These are phyloP conservation scores for Acestrorhynchus altus DNA, from an alignment of 2,797 vertebrate genomes.

Conservation along the genomic window DNA sequence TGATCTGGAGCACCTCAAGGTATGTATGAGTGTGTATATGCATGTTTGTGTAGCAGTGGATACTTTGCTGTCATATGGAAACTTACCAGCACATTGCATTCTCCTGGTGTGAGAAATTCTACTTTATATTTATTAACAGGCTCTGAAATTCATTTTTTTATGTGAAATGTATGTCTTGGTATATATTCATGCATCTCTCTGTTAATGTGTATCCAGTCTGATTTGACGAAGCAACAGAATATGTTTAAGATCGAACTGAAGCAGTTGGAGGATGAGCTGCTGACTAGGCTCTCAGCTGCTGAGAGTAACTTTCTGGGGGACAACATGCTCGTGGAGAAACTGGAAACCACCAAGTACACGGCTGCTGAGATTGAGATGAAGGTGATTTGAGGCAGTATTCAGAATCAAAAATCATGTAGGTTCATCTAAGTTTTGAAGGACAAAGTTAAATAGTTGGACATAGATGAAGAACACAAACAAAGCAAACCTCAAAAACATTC, in stretches of 20 bases:
- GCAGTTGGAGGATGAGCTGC: constrained; percentile 83
- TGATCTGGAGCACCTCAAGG: constrained; percentile 77
- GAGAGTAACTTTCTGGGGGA: constrained; percentile 82
- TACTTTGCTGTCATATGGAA: neutral
- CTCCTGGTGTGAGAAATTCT: neutral
- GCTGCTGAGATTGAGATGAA: constrained; percentile 82
- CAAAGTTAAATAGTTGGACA: too few relatives aligned
- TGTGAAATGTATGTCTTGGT: neutral
- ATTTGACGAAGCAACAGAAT: constrained; percentile 84
- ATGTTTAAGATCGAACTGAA: constrained; percentile 87
- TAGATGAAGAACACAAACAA: too few relatives aligned
- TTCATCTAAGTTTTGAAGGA: too few relatives aligned
- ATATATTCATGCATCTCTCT: neutral
- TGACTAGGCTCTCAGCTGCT: constrained; percentile 76
- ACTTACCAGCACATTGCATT: neutral
- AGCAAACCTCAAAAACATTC: too few relatives aligned
- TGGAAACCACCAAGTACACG: constrained; percentile 84
- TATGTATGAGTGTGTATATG: constrained; percentile 46
- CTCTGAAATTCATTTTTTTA: neutral
- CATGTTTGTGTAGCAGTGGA: neutral
- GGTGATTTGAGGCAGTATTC: constrained; percentile 52
- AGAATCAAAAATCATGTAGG: too few relatives aligned
- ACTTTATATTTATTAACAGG: too few relatives aligned
- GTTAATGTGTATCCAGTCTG: constrained; percentile 66
- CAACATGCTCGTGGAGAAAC: constrained; percentile 80